Conservation (phyloP, 2,888 invertebrate genomes). For the Troides helena region DNA sequence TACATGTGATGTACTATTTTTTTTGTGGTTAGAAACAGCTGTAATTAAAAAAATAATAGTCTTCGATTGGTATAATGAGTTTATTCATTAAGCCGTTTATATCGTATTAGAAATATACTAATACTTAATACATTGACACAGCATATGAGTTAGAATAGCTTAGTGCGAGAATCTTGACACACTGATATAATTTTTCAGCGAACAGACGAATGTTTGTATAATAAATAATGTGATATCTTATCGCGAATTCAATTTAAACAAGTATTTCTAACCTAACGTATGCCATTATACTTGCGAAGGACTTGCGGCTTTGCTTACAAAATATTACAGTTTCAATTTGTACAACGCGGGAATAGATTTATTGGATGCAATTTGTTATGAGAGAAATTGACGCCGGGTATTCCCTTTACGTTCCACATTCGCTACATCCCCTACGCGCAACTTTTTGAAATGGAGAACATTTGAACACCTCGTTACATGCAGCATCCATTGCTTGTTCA, state of each 20-base stretch:
- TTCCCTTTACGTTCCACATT: conserved; percentile 59
- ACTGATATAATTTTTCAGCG: neutral
- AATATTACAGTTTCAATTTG: conserved; percentile 41
- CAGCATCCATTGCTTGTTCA: conserved; percentile 28
- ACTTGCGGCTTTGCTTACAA: conserved; percentile 37
- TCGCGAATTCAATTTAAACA: conserved; percentile 19
- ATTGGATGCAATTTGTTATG: conserved; percentile 55
- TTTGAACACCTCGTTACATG: conserved; percentile 10
- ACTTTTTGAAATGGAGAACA: conserved; percentile 4
- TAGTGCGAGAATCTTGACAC: neutral
- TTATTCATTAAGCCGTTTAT: neutral
- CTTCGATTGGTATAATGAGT: neutral
- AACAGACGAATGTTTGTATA: conserved; percentile 1
- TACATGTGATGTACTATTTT: too few relatives aligned
- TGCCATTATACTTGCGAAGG: conserved; percentile 28
- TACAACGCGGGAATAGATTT: conserved; percentile 41
- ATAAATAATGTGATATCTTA: conserved; percentile 20
- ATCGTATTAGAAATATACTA: neutral
- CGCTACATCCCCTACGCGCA: conserved; percentile 40
- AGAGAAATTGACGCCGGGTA: conserved; percentile 62
- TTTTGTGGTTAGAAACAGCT: too few relatives aligned
- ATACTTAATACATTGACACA: neutral
- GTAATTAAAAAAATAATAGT: too few relatives aligned
- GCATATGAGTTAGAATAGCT: neutral
- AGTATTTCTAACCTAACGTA: conserved; percentile 21